phyloP scores from a whole-genome alignment of 1,140 invertebrate species.

The Zeugodacus cucurbitae region DNA sequence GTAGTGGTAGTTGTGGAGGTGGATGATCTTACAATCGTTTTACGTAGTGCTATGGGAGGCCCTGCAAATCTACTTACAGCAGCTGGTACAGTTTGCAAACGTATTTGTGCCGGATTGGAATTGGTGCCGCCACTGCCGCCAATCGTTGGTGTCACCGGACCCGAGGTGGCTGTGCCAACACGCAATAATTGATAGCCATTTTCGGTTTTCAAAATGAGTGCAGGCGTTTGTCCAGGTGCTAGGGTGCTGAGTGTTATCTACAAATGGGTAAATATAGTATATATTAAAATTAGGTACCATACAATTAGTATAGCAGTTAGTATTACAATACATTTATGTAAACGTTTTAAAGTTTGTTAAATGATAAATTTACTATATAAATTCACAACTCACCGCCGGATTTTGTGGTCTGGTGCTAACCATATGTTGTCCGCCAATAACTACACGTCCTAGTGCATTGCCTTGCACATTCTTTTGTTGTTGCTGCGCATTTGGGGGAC shows the following conservation, averaged over 20 bases:
- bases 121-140: constrained; percentile 61
- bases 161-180: constrained; percentile 78
- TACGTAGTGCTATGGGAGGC: constrained; percentile 72
- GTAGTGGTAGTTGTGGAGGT: constrained; percentile 54
- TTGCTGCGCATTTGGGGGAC: constrained; percentile 75
- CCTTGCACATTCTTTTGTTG: constrained; percentile 78
- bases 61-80: constrained; percentile 73
- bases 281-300: too few species aligned
- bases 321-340: too few species aligned
- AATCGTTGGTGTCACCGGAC: constrained; percentile 68
- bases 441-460: constrained; percentile 77
- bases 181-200: constrained; percentile 92
- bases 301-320: too few species aligned
- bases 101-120: constrained; percentile 67
- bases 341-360: too few species aligned
- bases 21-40: constrained; percentile 66
- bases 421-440: constrained; percentile 83
- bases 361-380: too few species aligned
- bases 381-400: constrained; percentile 74
- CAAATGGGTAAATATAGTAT: constrained; percentile 56
- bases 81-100: constrained; percentile 70
- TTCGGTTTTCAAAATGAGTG: constrained; percentile 92
- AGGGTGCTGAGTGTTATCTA: constrained; percentile 87
- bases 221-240: constrained; percentile 81
- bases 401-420: constrained; percentile 81